Percentiles rank a stretch among this genome's conserved stretches.
Conservation (phyloP, 1,140 invertebrate genomes). For the Belonocnema kinseyi region DNA sequence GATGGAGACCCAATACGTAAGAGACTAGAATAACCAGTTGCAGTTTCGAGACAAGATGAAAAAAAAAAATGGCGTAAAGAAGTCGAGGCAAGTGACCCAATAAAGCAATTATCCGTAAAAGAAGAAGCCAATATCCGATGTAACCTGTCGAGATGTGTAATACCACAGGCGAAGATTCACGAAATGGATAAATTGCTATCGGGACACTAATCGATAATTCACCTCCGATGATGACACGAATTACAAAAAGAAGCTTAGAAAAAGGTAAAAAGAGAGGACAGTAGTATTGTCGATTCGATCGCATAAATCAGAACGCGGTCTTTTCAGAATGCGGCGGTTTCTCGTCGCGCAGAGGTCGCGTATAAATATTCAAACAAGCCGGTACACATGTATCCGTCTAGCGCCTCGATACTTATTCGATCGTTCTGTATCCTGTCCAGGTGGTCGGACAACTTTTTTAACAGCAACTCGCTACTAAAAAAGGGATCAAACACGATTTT, state of each 20-base stretch:
- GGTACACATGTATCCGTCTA: slow-evolving; percentile 59
- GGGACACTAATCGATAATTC: slow-evolving; percentile 1
- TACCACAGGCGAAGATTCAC: neutral
- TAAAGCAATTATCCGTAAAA: slow-evolving; percentile 29
- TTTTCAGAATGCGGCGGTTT: slow-evolving; percentile 63
- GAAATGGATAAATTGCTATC: slow-evolving; percentile 4
- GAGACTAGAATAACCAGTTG: slow-evolving; percentile 22
- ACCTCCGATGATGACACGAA: slow-evolving; percentile 1
- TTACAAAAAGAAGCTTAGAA: slow-evolving; percentile 23
- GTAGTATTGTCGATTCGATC: slow-evolving; percentile 55
- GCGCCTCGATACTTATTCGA: slow-evolving; percentile 19
- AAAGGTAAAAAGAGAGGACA: slow-evolving; percentile 33
- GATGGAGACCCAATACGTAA: neutral
- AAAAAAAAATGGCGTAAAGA: neutral
- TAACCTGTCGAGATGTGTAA: neutral
- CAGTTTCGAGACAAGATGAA: slow-evolving; percentile 12
- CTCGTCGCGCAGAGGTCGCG: slow-evolving; percentile 55
- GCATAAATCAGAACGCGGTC: slow-evolving; percentile 64
- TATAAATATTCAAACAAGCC: slow-evolving; percentile 68
- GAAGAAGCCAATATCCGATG: neutral
- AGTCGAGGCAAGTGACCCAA: slow-evolving; percentile 27
- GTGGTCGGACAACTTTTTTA: slow-evolving; percentile 27
- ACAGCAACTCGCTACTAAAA: neutral
- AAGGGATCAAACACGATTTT: slow-evolving; percentile 2
- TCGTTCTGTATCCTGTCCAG: slow-evolving; percentile 1